Conservation (phyloP, 2,113 vertebrate genomes). For the Lampris megalopsis region DNA sequence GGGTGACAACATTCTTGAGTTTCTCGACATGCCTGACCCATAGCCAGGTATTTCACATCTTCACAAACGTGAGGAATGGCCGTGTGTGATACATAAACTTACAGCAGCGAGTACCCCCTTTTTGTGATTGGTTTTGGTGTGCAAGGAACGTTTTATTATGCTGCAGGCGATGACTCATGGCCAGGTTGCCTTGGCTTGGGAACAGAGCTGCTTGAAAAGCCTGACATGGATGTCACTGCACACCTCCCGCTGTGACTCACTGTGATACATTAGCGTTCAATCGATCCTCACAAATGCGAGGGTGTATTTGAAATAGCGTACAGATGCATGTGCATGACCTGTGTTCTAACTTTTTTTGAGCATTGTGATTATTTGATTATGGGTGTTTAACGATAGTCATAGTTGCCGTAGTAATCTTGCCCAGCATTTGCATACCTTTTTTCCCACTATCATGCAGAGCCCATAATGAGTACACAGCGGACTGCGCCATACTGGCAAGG, state of each 20-base stretch:
- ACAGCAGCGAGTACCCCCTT: conserved; percentile 10
- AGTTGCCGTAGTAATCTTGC: conserved; percentile 51
- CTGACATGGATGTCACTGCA: conserved; percentile 44
- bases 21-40: neutral
- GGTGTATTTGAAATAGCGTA: too few species aligned
- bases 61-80: neutral
- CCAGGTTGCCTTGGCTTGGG: conserved; percentile 65
- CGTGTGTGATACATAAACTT: neutral
- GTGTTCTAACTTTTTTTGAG: neutral
- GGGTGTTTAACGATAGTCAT: neutral
- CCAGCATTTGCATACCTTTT: neutral
- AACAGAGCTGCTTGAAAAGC: conserved; percentile 60
- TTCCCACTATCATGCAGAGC: too few species aligned
- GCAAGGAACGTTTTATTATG: conserved; percentile 58
- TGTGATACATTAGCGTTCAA: conserved; percentile 32
- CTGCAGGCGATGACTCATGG: conserved; percentile 69
- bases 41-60: conserved; percentile 14
- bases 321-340: too few species aligned
- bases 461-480: too few species aligned
- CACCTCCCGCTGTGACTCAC: conserved; percentile 63
- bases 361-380: conserved; percentile 24
- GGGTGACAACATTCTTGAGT: neutral
- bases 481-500: too few species aligned
- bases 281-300: conserved; percentile 13
- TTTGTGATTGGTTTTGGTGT: conserved; percentile 45